Base-by-base conservation (phyloP, 2,113 vertebrate genomes). In the Hoplias malabaricus region DNA sequence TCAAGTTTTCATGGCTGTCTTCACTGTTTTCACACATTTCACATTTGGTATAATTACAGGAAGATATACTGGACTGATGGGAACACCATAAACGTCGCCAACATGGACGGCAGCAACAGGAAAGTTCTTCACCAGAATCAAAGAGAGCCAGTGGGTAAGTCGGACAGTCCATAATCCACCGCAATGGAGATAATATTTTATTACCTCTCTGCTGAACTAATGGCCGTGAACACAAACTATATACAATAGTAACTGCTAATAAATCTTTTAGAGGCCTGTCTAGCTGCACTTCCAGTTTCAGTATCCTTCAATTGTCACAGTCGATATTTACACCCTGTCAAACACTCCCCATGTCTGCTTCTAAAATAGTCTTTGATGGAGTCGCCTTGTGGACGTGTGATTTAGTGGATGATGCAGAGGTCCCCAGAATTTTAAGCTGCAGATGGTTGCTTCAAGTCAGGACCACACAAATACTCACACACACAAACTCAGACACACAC, bases 61-160 rank as follows among this genome's bases (percentile, higher is more conserved):
- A 99, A 97, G 86, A 95, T 98, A 10, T 99, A 96, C 83, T 99
- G 98, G 98, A 98, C 94, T 0, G 98, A 99, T 89, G 96, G 97
- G 14, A 98, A 95, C 87, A 97, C 95, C 50, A 95, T 99, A 87
- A 99, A 98, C 86, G 91, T 98, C 92, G 98, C 97, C 81, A 99
- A 96, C 87, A 98, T 98, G 96, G 97, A 99, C 76, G 98, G 97
- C 61, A 98, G 95, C 86, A 99, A 98, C 87, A 97, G 94, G 90
- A 99, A 99, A 88, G 97, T 98, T 80, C 95, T 99, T 33, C 95
- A 95, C 85, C 96, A 98, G 86, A 98, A 97, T 85, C 97, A 99
- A 82, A 98, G 93, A 83, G 97, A 99, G 75, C 98, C 98, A 80
- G 88, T 96, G 84, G 98, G 98, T 99, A 92, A 94, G 92, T 83